Percentiles rank a stretch among this genome's conserved stretches.
Evolutionary conservation across 1,140 invertebrate genomes (phyloP).

Genomic region (Drosophila parabipectinata): DNA sequence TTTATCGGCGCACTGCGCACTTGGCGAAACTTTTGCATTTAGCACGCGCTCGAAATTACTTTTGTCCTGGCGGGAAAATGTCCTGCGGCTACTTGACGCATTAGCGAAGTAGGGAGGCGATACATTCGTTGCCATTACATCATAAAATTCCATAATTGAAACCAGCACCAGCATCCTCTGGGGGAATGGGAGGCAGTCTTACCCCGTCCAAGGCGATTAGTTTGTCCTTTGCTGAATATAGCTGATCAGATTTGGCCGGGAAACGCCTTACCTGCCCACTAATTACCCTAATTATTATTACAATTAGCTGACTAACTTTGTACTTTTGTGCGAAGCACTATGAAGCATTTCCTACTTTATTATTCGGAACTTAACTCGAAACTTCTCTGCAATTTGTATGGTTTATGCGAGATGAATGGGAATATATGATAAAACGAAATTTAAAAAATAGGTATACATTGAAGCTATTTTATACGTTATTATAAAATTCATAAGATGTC

Average conservation of each 20-base stretch:
- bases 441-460: neutral
- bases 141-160: conserved; percentile 68
- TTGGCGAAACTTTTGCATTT: conserved; percentile 70
- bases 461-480: too few species aligned
- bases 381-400: conserved; percentile 2
- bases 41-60: conserved; percentile 75
- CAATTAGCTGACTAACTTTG: conserved; percentile 49
- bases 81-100: conserved; percentile 64
- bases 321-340: conserved; percentile 18
- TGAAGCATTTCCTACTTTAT: conserved; percentile 19
- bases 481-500: too few species aligned
- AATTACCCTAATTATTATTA: conserved; percentile 72
- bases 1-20: conserved; percentile 60
- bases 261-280: conserved; percentile 41
- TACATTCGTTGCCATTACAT: conserved; percentile 45
- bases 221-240: conserved; percentile 1
- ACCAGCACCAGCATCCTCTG: conserved; percentile 30
- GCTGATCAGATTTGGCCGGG: conserved; percentile 56
- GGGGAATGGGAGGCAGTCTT: conserved; percentile 1
- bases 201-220: conserved; percentile 14
- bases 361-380: conserved; percentile 32
- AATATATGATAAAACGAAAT: neutral
- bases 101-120: conserved; percentile 51
- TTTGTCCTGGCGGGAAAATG: conserved; percentile 28
- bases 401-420: conserved; percentile 8